phyloP scores from a whole-genome alignment of 2,797 vertebrate genomes.

The Enteromius viviparus region DNA sequence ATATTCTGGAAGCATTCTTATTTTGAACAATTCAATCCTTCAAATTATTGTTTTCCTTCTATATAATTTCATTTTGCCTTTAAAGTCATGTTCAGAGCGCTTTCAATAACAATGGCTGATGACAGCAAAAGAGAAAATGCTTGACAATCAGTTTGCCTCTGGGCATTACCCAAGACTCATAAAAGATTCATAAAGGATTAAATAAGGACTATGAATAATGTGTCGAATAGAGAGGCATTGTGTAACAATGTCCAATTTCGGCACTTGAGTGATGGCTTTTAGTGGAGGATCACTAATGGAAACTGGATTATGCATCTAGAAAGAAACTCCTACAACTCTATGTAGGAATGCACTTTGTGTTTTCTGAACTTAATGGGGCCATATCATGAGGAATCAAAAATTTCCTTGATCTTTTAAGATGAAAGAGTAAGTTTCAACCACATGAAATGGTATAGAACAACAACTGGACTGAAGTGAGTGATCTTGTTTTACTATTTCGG shows the following conservation, averaged over 20 bases:
- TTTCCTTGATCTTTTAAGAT: neutral
- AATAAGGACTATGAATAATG: conserved; percentile 45
- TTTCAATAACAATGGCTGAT: conserved; percentile 34
- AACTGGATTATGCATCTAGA: conserved; percentile 34
- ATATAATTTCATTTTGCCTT: conserved; percentile 24
- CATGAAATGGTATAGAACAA: neutral
- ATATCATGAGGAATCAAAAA: neutral
- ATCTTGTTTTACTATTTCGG: neutral
- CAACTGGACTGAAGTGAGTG: neutral
- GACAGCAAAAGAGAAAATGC: conserved; percentile 41
- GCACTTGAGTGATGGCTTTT: conserved; percentile 38
- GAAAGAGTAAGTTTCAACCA: neutral
- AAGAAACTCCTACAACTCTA: conserved; percentile 7
- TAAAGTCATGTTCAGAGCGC: conserved; percentile 8
- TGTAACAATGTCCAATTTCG: conserved; percentile 39
- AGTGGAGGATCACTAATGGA: conserved; percentile 39
- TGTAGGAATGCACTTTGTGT: conserved; percentile 14
- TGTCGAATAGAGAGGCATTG: conserved; percentile 38
- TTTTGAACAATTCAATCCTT: neutral
- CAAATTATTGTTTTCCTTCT: conserved; percentile 13
- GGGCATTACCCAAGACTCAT: conserved; percentile 49
- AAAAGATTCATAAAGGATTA: conserved; percentile 54
- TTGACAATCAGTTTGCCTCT: conserved; percentile 51
- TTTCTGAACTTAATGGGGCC: conserved; percentile 24
- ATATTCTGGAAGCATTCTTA: neutral